These are phyloP conservation scores for Microcaecilia unicolor DNA, from an alignment of 2,797 vertebrate species.

Conservation along the genomic window DNA sequence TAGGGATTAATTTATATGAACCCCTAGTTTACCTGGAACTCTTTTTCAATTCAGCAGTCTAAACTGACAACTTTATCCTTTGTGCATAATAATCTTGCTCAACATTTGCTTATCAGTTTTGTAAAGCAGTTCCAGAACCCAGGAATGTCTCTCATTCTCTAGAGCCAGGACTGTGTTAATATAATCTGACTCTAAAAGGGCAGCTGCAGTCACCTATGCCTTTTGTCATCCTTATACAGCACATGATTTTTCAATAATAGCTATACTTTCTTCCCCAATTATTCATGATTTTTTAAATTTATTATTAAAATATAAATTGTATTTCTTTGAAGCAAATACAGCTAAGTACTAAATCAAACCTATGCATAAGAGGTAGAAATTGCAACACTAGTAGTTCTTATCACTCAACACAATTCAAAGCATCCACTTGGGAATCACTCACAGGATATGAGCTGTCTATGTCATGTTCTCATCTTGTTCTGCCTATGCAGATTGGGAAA, in stretches of 20 bases:
- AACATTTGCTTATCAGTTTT: slow-evolving; percentile 11
- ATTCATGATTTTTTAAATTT: background rate
- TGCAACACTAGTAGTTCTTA: no score
- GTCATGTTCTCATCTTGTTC: no score
- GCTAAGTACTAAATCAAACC: no score
- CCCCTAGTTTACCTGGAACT: slow-evolving; percentile 38
- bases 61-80: slow-evolving; percentile 45
- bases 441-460: no score
- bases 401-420: no score
- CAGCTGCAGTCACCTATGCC: no score
- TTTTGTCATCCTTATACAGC: slow-evolving; percentile 13
- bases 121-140: slow-evolving; percentile 24
- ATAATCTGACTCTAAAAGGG: slow-evolving; percentile 22
- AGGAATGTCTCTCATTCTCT: slow-evolving; percentile 12
- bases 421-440: no score
- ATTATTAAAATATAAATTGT: slow-evolving; percentile 1
- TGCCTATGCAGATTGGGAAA: no score
- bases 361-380: no score
- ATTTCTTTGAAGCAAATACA: slow-evolving; percentile 2
- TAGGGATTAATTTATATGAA: slow-evolving; percentile 48
- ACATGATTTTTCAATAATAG: background rate
- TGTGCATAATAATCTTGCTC: slow-evolving; percentile 14
- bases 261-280: no score
- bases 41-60: slow-evolving; percentile 26
- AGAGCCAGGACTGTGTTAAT: slow-evolving; percentile 18